These are phyloP conservation scores for Neoaliturus tenellus DNA, from an alignment of 2,888 invertebrate species.

Conservation along the genomic window DNA sequence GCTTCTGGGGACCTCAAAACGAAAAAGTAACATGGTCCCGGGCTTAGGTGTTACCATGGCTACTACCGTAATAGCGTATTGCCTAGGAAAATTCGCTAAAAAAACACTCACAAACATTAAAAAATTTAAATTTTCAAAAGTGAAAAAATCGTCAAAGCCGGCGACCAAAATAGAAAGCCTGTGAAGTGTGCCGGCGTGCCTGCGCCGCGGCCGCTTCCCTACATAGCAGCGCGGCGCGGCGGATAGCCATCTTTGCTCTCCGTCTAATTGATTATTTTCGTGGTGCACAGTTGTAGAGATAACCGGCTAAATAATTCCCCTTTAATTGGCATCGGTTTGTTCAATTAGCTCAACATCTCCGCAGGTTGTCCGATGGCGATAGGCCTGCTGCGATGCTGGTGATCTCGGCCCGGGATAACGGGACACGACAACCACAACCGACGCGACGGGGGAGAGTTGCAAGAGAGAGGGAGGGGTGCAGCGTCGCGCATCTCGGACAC, in stretches of 20 bases:
- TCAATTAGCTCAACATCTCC: constrained; percentile 20
- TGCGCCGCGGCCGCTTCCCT: neutral
- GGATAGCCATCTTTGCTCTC: constrained; percentile 48
- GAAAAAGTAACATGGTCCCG: too few species aligned
- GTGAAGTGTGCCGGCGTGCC: neutral
- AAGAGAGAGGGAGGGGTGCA: too few species aligned
- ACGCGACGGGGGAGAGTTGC: neutral
- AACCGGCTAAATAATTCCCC: constrained; percentile 39
- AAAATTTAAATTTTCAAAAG: neutral
- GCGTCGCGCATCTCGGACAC: too few species aligned
- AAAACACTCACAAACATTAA: too few species aligned
- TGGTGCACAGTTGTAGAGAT: constrained; percentile 17
- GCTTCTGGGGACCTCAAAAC: too few species aligned
- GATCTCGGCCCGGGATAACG: neutral
- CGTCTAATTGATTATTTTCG: constrained; percentile 48
- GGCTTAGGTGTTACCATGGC: too few species aligned
- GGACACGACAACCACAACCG: neutral
- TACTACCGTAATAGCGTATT: too few species aligned
- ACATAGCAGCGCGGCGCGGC: neutral
- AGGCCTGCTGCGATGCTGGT: neutral
- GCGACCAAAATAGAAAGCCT: constrained; percentile 7
- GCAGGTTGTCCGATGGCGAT: neutral
- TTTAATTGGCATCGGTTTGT: constrained; percentile 8
- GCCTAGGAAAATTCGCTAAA: too few species aligned
- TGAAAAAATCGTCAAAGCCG: neutral